Conservation (phyloP, 2,113 vertebrate species). For the Eolophus roseicapilla region DNA sequence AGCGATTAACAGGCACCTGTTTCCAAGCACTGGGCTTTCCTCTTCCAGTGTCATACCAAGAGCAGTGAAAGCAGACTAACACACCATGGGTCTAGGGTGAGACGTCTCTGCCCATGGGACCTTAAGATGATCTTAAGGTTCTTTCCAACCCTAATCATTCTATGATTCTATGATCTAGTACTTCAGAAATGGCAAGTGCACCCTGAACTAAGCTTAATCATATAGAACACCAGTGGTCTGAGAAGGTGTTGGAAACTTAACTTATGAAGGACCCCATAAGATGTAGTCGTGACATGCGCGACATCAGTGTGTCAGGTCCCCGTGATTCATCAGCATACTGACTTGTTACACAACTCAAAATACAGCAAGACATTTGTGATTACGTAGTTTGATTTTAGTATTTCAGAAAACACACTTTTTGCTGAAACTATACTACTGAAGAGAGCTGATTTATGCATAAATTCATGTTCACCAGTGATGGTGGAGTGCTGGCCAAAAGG, state of each 20-base stretch:
- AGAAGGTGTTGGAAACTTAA: background rate
- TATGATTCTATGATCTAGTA: background rate
- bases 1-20: background rate
- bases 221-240: background rate
- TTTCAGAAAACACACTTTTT: background rate
- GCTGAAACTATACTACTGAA: background rate
- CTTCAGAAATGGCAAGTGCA: background rate
- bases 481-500: background rate
- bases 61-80: background rate
- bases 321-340: background rate
- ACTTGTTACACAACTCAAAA: background rate
- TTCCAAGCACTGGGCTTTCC: background rate
- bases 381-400: background rate
- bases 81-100: background rate
- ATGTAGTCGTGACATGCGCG: background rate
- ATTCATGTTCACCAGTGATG: background rate
- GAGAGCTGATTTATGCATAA: background rate
- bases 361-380: background rate
- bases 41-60: background rate
- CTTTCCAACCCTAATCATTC: background rate
- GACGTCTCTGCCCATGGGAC: background rate
- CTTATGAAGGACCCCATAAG: background rate
- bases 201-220: background rate
- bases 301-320: background rate
- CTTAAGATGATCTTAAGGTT: background rate